A percentile compares a stretch with the other conserved stretches of the same genome.
Evolutionary conservation across 2,888 invertebrate species (phyloP).

Genomic region (Heterodera filipjevi): DNA sequence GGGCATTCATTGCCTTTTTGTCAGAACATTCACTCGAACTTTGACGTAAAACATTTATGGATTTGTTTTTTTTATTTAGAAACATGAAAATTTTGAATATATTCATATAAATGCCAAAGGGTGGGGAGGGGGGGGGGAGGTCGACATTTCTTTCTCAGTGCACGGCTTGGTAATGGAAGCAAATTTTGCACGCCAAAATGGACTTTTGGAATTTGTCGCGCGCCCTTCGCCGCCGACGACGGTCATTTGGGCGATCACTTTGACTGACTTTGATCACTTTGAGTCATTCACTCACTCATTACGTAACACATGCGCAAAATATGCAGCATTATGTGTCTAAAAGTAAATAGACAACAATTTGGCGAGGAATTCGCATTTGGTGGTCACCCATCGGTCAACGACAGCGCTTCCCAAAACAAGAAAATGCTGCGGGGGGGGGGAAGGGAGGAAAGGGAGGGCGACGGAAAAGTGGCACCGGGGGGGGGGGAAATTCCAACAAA

Average conservation of each 20-base stretch:
- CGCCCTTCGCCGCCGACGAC: not conserved
- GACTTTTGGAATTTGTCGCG: slow-evolving; percentile 12
- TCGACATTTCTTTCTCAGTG: not conserved
- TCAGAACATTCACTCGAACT: too few relatives aligned
- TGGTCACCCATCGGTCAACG: not conserved
- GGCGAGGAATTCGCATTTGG: not conserved
- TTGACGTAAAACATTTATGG: too few relatives aligned
- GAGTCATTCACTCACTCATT: not conserved
- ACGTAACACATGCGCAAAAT: not conserved
- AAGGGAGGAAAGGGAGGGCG: not conserved
- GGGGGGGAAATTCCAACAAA: not conserved
- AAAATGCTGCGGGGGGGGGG: slow-evolving; percentile 1
- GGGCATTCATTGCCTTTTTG: too few relatives aligned
- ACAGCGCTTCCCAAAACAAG: not conserved
- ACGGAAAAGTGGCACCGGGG: too few relatives aligned
- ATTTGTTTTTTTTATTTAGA: not conserved
- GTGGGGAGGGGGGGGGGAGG: too few relatives aligned
- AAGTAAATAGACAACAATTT: not conserved
- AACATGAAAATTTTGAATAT: not conserved
- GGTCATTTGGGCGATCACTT: not conserved
- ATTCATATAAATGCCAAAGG: not conserved
- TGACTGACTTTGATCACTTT: not conserved
- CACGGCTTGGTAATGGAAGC: not conserved
- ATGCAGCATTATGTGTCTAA: not conserved
- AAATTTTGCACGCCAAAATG: slow-evolving; percentile 3